Conservation (phyloP, 2,797 vertebrate genomes). For the Gobionotothen gibberifrons region DNA sequence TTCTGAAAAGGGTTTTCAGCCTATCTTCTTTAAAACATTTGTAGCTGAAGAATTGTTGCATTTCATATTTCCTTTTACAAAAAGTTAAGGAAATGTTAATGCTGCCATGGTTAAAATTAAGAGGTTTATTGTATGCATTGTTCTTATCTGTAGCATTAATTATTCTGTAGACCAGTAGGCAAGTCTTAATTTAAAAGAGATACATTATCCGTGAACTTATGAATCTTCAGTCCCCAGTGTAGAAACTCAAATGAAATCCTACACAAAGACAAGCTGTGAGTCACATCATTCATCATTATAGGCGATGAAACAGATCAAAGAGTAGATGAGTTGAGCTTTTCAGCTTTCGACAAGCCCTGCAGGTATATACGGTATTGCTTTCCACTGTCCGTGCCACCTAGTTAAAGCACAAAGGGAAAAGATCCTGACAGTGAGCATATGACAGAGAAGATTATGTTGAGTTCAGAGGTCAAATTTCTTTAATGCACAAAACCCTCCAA, state of each 20-base stretch:
- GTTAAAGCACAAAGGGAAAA: conserved; percentile 50
- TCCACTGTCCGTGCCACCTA: conserved; percentile 37
- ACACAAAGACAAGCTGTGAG: conserved; percentile 54
- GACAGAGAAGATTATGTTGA: conserved; percentile 71
- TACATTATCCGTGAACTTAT: conserved; percentile 23
- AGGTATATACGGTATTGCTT: conserved; percentile 43
- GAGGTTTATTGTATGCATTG: conserved; percentile 16
- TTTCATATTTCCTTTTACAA: not conserved
- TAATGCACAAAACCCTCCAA: conserved; percentile 65
- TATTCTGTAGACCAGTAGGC: not conserved
- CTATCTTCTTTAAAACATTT: not conserved
- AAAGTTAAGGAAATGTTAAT: conserved; percentile 4
- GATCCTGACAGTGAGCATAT: conserved; percentile 64
- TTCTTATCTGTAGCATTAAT: conserved; percentile 20
- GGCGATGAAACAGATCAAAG: conserved; percentile 54
- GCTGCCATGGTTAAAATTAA: conserved; percentile 63
- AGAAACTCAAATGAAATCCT: conserved; percentile 39
- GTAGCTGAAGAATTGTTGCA: not conserved
- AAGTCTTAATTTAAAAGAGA: conserved; percentile 6
- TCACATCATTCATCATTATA: conserved; percentile 61
- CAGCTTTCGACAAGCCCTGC: conserved; percentile 47
- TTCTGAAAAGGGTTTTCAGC: not conserved
- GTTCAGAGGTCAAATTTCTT: conserved; percentile 78
- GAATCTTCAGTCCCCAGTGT: conserved; percentile 28
- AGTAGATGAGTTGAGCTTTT: conserved; percentile 47